A percentile compares a stretch with the other conserved stretches of the same genome.
These are phyloP conservation scores for Eristalis tenax DNA, from an alignment of 2,888 invertebrate genomes.

Conservation along the genomic window DNA sequence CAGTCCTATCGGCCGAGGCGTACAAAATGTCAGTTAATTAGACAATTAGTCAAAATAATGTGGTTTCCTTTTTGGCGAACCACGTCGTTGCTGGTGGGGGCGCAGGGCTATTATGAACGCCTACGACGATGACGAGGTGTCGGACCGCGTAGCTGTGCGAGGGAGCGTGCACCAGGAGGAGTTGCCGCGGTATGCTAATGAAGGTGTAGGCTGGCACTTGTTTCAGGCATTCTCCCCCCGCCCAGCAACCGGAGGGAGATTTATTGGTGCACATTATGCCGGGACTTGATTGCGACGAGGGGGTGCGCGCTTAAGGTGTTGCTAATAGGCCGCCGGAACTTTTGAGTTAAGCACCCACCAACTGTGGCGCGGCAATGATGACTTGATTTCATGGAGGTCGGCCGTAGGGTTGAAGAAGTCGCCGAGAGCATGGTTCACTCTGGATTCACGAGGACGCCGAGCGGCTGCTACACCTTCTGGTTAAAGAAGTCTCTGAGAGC, in stretches of 20 bases:
- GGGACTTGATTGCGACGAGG: neutral
- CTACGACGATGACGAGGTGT: neutral
- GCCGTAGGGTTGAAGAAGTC: neutral
- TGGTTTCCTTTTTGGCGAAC: constrained; percentile 32
- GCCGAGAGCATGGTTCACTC: neutral
- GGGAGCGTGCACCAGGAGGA: constrained; percentile 17
- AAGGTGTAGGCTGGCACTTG: constrained; percentile 56
- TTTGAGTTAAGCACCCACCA: neutral
- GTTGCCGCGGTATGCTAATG: constrained; percentile 54
- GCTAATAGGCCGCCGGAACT: neutral
- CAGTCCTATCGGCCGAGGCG: constrained; percentile 27
- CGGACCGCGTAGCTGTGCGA: constrained; percentile 23
- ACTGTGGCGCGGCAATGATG: neutral
- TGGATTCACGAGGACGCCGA: too few relatives aligned
- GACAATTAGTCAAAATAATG: constrained; percentile 72
- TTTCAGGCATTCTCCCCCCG: constrained; percentile 30
- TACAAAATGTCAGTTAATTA: constrained; percentile 71
- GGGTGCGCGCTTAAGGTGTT: neutral
- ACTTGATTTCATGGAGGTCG: neutral
- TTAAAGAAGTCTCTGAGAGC: too few relatives aligned
- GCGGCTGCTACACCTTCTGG: too few relatives aligned
- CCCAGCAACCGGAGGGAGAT: constrained; percentile 23
- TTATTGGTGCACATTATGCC: constrained; percentile 45
- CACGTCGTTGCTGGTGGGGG: neutral
- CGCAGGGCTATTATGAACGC: neutral